These are phyloP conservation scores for Naja naja DNA, from an alignment of 2,113 vertebrate species.

Conservation along the genomic window DNA sequence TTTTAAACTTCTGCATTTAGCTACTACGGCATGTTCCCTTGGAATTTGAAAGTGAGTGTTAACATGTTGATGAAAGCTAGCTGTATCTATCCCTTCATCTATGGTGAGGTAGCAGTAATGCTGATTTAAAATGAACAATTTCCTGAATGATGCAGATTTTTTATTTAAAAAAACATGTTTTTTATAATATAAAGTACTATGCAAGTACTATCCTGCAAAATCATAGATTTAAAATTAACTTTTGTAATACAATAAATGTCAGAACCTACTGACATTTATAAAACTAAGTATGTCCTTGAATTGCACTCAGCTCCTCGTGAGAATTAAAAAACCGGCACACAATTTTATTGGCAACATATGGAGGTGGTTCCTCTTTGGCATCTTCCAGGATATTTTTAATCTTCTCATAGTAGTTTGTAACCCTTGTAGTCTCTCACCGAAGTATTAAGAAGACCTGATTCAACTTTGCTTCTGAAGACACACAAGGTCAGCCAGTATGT, in stretches of 20 bases:
- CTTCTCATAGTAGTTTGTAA: background rate
- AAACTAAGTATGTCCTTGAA: background rate
- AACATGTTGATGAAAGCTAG: background rate
- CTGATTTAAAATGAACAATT: background rate
- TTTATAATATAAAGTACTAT: background rate
- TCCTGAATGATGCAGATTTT: background rate
- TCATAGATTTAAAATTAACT: background rate
- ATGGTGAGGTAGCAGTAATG: background rate
- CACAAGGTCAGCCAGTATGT: background rate
- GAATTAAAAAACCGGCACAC: background rate
- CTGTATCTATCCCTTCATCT: background rate
- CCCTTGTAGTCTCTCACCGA: background rate
- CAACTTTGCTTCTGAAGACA: background rate
- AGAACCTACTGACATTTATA: background rate
- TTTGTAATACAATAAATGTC: background rate
- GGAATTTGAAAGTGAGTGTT: background rate
- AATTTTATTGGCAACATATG: background rate
- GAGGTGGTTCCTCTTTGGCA: background rate
- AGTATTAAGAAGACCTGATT: background rate
- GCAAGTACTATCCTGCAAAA: background rate
- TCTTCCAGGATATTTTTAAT: background rate
- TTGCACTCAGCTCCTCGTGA: background rate
- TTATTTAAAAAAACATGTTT: background rate
- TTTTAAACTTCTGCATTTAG: background rate
- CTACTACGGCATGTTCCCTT: background rate